phyloP scores from a whole-genome alignment of 2,113 vertebrate genomes.

The Puntigrus tetrazona region DNA sequence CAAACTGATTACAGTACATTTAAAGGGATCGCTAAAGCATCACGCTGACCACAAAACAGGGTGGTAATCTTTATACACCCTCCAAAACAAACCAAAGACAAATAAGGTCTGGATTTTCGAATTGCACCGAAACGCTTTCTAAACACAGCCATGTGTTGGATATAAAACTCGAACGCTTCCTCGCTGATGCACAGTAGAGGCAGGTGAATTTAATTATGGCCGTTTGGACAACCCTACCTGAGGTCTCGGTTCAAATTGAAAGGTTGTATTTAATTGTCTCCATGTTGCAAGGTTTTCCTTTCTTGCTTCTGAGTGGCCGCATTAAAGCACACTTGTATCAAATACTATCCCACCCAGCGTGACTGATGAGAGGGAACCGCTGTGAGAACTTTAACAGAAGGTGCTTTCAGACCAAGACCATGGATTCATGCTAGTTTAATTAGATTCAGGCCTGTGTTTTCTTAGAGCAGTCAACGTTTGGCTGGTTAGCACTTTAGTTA shows the following conservation, averaged over 20 bases:
- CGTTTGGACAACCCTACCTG: slow-evolving; percentile 48
- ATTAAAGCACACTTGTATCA: slow-evolving; percentile 70
- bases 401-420: neutral
- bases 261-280: slow-evolving; percentile 70
- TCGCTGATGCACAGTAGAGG: slow-evolving; percentile 57
- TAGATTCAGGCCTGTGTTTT: neutral
- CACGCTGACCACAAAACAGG: slow-evolving; percentile 42
- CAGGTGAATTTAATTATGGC: slow-evolving; percentile 73
- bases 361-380: slow-evolving; percentile 56
- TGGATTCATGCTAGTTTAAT: slow-evolving; percentile 2
- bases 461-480: neutral
- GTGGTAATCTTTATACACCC: slow-evolving; percentile 46
- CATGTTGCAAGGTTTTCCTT: slow-evolving; percentile 67
- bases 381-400: slow-evolving; percentile 52
- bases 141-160: slow-evolving; percentile 71
- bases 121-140: slow-evolving; percentile 64
- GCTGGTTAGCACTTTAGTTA: neutral
- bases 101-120: slow-evolving; percentile 57
- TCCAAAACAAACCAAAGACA: slow-evolving; percentile 36
- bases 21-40: slow-evolving; percentile 57
- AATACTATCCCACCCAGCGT: slow-evolving; percentile 66
- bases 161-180: slow-evolving; percentile 65
- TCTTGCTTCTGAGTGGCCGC: slow-evolving; percentile 67
- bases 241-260: slow-evolving; percentile 55
- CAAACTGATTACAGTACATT: slow-evolving; percentile 51